phyloP scores from a whole-genome alignment of 2,888 invertebrate species.

The Netelia virgata region DNA sequence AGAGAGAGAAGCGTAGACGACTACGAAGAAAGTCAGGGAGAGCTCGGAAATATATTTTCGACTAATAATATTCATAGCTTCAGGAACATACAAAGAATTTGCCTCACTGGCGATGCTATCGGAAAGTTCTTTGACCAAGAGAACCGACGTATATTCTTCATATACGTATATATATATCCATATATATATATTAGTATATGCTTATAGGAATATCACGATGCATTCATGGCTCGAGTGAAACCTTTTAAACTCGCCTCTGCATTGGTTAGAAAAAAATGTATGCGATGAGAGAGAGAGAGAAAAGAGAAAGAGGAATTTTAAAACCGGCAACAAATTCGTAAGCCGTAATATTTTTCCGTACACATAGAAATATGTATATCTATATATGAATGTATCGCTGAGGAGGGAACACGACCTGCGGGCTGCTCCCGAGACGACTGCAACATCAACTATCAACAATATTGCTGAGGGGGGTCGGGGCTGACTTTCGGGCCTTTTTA shows the following conservation, averaged over 20 bases:
- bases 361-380: background rate
- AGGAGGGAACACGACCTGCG: conserved; percentile 40
- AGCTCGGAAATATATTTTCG: conserved; percentile 47
- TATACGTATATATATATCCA: background rate
- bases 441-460: conserved; percentile 84
- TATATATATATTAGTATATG: background rate
- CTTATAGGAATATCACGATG: background rate
- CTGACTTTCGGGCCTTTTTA: conserved; percentile 74
- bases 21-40: background rate
- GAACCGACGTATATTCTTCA: background rate
- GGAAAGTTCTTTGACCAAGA: conserved; percentile 7
- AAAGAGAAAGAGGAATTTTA: conserved; percentile 29
- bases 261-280: background rate
- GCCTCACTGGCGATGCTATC: conserved; percentile 42
- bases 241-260: background rate
- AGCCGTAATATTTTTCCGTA: conserved; percentile 32
- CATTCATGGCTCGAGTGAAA: conserved; percentile 3
- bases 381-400: conserved; percentile 13
- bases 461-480: conserved; percentile 76
- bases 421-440: conserved; percentile 70
- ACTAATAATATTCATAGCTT: conserved; percentile 61
- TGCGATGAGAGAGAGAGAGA: background rate
- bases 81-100: conserved; percentile 51
- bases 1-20: background rate
- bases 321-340: conserved; percentile 41